Base-by-base conservation (phyloP, 1,140 invertebrate species). In the Myzus persicae region DNA sequence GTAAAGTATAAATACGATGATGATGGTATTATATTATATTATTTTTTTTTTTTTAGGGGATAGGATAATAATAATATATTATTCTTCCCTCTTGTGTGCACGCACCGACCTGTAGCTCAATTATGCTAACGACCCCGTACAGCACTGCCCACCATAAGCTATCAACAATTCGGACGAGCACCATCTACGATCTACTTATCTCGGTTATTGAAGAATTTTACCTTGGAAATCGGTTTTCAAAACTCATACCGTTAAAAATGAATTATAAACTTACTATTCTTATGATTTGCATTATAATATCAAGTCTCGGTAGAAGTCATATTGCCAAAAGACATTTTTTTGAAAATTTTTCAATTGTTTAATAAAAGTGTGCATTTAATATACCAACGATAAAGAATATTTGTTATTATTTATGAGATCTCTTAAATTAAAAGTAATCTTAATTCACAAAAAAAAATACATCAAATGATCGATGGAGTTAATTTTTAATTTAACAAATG, bases 61-160 rank as follows among this genome's bases (percentile, higher is more conserved):
- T 44, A 87, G 42, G 84, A 87, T 87, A 87, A 87, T 42, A 85
- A 85, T 44, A 76, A 76, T 76, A 44, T 87, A 44, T 44, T 87
- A 44, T 87, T 46, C 82, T 42, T 11, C 84, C 40, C 42, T 76
- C 59, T 76, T 85, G 8, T 85, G 9, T 42, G 82, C 5, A 18
- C 44, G 44, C 44, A 48, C 42, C 42, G 85, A 88, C 85, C 20
- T 51, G 46, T 89, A 89, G n/a, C 44, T 89, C 87, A 36, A 89
- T 51, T 36, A 51, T 36, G 22, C 31, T 51, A 88, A 48, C 44
- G 31, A 88, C n/a, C 46, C 26, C 14, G 31, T 89, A 89, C 20
- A 42, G 42, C n/a, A 38, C n/a, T 89, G 44, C 46, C 46, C n/a
- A 89, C 46, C n/a, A 51, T 51, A 38, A 89, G 22, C 51, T 36